phyloP scores from a whole-genome alignment of 2,113 vertebrate genomes.

The Canis aureus region DNA sequence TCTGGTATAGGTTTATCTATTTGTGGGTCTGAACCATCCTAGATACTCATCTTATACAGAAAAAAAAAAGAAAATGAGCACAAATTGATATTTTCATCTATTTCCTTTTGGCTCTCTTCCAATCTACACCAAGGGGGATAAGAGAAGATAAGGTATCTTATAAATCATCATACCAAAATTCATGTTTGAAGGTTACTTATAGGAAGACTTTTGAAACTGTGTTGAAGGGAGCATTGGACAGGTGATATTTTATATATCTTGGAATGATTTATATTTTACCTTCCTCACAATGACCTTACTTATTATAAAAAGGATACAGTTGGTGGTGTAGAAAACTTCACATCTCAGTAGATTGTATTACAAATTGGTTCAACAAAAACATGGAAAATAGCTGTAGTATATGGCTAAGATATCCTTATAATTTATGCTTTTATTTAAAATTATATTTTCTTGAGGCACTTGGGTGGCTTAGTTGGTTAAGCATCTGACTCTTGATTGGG shows the following conservation, averaged over 20 bases:
- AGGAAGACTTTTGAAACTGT: background rate
- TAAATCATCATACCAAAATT: background rate
- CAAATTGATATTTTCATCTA: slow-evolving; percentile 32
- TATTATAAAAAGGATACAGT: slow-evolving; percentile 37
- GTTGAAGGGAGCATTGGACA: background rate
- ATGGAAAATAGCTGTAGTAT: background rate
- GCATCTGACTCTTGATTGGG: background rate
- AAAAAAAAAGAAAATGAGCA: background rate
- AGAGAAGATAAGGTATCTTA: background rate
- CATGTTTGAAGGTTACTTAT: background rate
- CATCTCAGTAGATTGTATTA: background rate
- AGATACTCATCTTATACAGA: background rate
- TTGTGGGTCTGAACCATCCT: background rate
- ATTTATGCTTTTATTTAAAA: slow-evolving; percentile 45
- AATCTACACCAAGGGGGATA: background rate
- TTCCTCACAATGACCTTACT: background rate
- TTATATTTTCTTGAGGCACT: background rate
- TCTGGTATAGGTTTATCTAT: background rate
- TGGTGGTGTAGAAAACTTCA: background rate
- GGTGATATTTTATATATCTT: background rate
- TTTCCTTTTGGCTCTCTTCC: background rate
- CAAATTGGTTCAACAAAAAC: background rate
- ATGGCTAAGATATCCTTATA: background rate
- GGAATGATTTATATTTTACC: background rate
- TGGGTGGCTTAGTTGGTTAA: background rate